Evolutionary conservation across 2,113 vertebrate species (phyloP), one percentile per base, ranked within the genome.

Genomic region (Chaenogobius annularis): DNA sequence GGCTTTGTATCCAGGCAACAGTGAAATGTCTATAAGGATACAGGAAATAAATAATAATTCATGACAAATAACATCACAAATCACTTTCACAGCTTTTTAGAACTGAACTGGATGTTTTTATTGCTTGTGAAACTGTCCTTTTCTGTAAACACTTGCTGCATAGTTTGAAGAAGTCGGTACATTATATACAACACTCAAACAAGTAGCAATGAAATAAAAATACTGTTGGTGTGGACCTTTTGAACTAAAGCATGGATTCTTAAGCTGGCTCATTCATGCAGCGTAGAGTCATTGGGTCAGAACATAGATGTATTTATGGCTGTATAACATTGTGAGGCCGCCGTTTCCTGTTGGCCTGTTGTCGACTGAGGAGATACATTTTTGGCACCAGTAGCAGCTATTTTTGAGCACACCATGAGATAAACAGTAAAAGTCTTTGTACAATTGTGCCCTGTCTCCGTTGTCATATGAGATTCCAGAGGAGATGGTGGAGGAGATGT

Each of bases 391-490:
- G 70, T 67, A 83, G 75, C 84, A 77, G 75, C 68, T 69, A 47
- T 80, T 73, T 83, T 71, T 82, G 52, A 71, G 70, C 22, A 78
- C 37, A 66, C 58, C 75, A 62, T 76, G n/a, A 68, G 66, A 70
- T 70, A 47, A 82, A 82, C 74, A 72, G 74, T 79, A 73, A 65
- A 85, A 80, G 70, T 90, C 79, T 88, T 82, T 90, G 80, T 87
- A 85, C 87, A 89, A 26, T 71, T 77, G 79, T 79, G 80, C 76
- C 69, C 52, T 56, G 72, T 67, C 75, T 86, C 78, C 70, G 73
- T 85, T 87, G 77, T 73, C 65, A 54, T 58, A 74, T 70, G 73
- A 17, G 68, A 77, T 77, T 71, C 70, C 59, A 65, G 70, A 69
- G 74, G 73, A 79, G 72, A 71, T 73, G 7, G 74, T 63, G 61